These are phyloP conservation scores for Aphidoletes aphidimyza DNA, from an alignment of 2,888 invertebrate species.

Conservation along the genomic window DNA sequence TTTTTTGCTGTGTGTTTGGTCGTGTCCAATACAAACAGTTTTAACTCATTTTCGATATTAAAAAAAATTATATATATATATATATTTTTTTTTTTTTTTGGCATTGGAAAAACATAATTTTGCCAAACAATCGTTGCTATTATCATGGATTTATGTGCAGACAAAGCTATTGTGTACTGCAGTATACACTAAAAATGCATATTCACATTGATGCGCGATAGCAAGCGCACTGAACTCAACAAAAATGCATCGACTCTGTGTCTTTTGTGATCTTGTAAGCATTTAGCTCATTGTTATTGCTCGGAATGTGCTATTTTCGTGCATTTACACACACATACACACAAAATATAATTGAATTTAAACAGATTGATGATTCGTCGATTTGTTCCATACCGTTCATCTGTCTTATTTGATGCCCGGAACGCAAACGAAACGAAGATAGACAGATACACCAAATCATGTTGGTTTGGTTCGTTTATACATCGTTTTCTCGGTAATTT, in stretches of 20 bases:
- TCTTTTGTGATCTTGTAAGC: background rate
- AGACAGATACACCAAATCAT: too few relatives aligned
- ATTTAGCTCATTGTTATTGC: background rate
- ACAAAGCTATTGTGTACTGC: too few relatives aligned
- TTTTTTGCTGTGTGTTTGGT: too few relatives aligned
- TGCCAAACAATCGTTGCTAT: conserved; percentile 22
- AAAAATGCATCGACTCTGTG: background rate
- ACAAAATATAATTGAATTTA: conserved; percentile 39
- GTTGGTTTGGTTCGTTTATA: background rate
- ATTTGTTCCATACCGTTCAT: conserved; percentile 17
- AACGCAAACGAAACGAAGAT: background rate
- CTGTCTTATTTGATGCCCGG: background rate
- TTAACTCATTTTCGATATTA: background rate
- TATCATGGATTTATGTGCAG: background rate
- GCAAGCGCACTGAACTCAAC: conserved; percentile 1
- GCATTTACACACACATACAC: background rate
- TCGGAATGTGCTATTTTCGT: conserved; percentile 10
- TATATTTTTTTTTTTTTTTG: too few relatives aligned
- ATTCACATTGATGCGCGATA: background rate
- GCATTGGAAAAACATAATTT: background rate
- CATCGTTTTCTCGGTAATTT: too few relatives aligned
- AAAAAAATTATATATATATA: background rate
- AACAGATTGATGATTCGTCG: conserved; percentile 46
- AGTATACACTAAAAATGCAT: background rate
- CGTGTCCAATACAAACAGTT: too few relatives aligned